These are phyloP conservation scores for Geopemphigus sp. DNA, from an alignment of 1,140 invertebrate genomes.

Conservation along the genomic window DNA sequence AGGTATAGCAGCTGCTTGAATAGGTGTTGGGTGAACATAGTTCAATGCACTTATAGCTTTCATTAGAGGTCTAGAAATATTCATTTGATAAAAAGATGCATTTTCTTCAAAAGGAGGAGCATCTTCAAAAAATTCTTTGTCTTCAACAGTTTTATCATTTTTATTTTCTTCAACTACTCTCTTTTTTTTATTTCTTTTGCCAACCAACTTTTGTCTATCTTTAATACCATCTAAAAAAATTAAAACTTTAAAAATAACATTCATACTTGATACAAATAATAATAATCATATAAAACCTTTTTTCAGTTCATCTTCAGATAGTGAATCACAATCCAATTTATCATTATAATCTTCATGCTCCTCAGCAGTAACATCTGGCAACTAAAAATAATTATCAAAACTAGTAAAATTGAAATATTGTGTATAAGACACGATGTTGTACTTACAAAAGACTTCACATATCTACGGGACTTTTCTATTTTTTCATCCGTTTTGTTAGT, in stretches of 20 bases:
- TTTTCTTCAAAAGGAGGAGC: conserved; percentile 67
- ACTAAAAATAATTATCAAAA: not conserved
- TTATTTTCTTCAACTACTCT: conserved; percentile 57
- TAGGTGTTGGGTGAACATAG: conserved; percentile 92
- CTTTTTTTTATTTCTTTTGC: conserved; percentile 55
- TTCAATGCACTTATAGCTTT: conserved; percentile 82
- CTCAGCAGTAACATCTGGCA: conserved; percentile 42
- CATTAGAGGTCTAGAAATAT: conserved; percentile 77
- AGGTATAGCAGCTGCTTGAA: conserved; percentile 92
- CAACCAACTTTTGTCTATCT: conserved; percentile 57
- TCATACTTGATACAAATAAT: not conserved
- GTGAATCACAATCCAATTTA: conserved; percentile 52
- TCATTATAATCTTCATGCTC: conserved; percentile 51
- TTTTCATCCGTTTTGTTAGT: conserved; percentile 78
- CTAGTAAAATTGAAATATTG: not conserved
- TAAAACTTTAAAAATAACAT: not conserved
- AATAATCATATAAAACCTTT: conserved; percentile 52
- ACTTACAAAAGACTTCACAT: conserved; percentile 57
- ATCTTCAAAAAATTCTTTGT: conserved; percentile 74
- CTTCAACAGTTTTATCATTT: conserved; percentile 51
- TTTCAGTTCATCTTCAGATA: conserved; percentile 56
- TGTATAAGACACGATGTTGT: not conserved
- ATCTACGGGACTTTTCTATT: conserved; percentile 66
- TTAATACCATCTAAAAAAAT: conserved; percentile 57
- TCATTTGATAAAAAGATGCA: conserved; percentile 87